Evolutionary conservation across 1,140 invertebrate genomes (phyloP), one percentile per base, ranked within the genome.

Genomic region (Aleiodes sp.): DNA sequence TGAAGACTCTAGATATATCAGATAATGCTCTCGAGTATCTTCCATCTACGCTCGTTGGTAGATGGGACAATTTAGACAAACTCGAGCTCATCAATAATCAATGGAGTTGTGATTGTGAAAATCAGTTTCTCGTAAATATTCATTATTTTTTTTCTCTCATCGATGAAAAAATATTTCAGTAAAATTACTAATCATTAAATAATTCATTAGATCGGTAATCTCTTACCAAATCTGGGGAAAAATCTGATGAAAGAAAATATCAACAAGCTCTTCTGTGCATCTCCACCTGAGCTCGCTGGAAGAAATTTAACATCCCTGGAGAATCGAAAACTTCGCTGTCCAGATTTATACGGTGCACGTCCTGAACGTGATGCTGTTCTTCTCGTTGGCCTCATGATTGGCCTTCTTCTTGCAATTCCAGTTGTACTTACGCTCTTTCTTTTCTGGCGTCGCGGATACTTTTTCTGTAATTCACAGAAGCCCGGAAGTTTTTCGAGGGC

Each of bases 71-170:
- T 19, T 77, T 94, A 9, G 81, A 88, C 19, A 83, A 86, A 60
- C 75, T 94, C 31, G 89, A 92, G 73, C 84, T 94, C 12, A 85
- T 86, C 35, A 87, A 88, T 60, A 95, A 95, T 79, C 89, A 91
- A 1, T 95, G 89, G 91, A 83, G 87, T 28, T 95, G 93, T 76
- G 92, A 94, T 80, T 91, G 89, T 73, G 87, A 90, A 43, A 94
- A 93, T 72, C 89, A 92, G 77, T 92, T 91, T 88, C 87, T 94
- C 81, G 89, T 94, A 77, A 82, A 78, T 81, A 74, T 21, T 0
- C 19, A 28, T 24, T 65, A 35, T 16, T 64, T 33, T 12, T 28
- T 52, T 46, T 2, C 14, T 16, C 14, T 43, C 14, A 29, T 65
- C 1, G 43, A 46, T 63, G 26, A 8, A 63, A 37, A 37, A 16